A percentile compares a stretch with the other conserved stretches of the same genome.
Evolutionary conservation across 2,797 vertebrate species (phyloP).

Genomic region (Toxotes lorentzi): DNA sequence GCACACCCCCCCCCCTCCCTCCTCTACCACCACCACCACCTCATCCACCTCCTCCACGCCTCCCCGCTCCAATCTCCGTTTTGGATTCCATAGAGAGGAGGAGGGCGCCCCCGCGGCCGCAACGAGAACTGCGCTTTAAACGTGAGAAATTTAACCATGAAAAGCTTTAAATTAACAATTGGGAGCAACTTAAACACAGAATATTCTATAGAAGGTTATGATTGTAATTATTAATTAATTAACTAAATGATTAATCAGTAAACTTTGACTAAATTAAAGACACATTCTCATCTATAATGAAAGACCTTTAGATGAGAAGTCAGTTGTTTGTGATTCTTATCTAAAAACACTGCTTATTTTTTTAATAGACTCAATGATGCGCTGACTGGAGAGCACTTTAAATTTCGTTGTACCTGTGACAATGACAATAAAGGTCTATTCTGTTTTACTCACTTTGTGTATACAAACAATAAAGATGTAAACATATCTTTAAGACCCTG

Average conservation of each 20-base stretch:
- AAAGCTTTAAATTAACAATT: not conserved
- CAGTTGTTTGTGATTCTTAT: too few relatives aligned
- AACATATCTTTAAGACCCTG: too few relatives aligned
- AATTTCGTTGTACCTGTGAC: too few relatives aligned
- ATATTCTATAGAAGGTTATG: not conserved
- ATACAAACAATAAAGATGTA: too few relatives aligned
- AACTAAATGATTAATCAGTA: not conserved
- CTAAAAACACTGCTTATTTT: too few relatives aligned
- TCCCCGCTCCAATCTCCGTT: slow-evolving; percentile 65
- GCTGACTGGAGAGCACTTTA: too few relatives aligned
- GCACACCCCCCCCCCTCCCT: slow-evolving; percentile 45
- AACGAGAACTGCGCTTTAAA: slow-evolving; percentile 56
- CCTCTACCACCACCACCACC: slow-evolving; percentile 24
- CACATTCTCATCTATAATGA: not conserved
- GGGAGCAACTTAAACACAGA: not conserved
- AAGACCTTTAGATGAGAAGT: not conserved
- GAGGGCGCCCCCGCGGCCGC: slow-evolving; percentile 66
- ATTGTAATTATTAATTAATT: not conserved
- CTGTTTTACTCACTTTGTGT: too few relatives aligned
- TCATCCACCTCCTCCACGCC: slow-evolving; percentile 45
- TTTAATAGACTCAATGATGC: too few relatives aligned
- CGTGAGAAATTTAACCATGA: not conserved
- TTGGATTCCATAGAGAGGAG: slow-evolving; percentile 54
- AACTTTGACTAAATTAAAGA: not conserved
- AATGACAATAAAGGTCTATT: too few relatives aligned